Evolutionary conservation across 2,113 vertebrate species (phyloP), one percentile per base, ranked within the genome.

Genomic region (Rattus norvegicus): DNA sequence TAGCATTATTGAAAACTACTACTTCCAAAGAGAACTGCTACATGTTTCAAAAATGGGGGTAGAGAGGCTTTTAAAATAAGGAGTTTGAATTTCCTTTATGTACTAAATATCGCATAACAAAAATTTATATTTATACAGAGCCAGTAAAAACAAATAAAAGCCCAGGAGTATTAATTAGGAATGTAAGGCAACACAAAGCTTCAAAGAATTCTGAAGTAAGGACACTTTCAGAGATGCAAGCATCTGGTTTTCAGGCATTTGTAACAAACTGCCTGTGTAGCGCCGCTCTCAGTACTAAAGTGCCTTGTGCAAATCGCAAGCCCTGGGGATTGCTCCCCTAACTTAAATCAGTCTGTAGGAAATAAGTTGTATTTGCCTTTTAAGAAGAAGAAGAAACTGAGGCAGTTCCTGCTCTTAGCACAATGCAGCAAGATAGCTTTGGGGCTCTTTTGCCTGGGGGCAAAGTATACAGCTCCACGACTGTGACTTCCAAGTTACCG

Each of bases 321-420:
- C 20, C 47, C 1, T 70, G 4, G 3, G 16, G 63, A 10, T 36
- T 92, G 20, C 73, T 89, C 49, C 92, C 19, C 92, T 65, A 92
- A 90, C 92, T 63, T 79, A 83, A 76, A 19, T n/a, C 30, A 70
- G 7, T 24, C 26, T 5, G 33, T 30, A 52, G 43, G 63, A 91
- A 73, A 67, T 67, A 11, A 83, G 65, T 75, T 85, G 52, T 1
- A 30, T n/a, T 61, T 90, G 7, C 11, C 43, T 56, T 93, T 90
- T 33, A 59, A 24, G 76, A 56, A 85, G 22, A 24, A 36, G 56
- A 69, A 81, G 94, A 83, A 94, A 93, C 88, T 28, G 90, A 96
- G 56, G 77, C 49, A 30, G 10, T 5, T 80, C 19, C 80, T 84
- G 63, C 75, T 83, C n/a, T 86, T 56, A 52, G 67, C 36, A 88